Percentiles rank a stretch among this genome's conserved stretches.
These are phyloP conservation scores for Vespertilio murinus DNA, from an alignment of 2,797 vertebrate species.

Conservation along the genomic window DNA sequence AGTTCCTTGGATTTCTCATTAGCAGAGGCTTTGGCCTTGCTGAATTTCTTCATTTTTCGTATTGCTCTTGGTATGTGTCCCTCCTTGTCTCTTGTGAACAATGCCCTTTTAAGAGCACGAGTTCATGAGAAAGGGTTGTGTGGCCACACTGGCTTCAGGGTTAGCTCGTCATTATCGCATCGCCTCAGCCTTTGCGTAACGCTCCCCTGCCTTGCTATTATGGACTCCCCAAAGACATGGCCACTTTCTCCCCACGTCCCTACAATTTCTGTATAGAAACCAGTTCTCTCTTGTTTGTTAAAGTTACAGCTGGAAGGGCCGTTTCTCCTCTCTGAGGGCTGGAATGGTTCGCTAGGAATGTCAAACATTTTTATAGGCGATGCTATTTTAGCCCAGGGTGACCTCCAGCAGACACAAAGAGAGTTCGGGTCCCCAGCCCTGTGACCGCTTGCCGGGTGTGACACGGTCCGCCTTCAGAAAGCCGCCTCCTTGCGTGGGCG, in stretches of 20 bases:
- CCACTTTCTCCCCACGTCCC: conserved; percentile 7
- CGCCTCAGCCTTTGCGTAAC: neutral
- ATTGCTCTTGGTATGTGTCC: neutral
- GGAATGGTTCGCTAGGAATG: conserved; percentile 28
- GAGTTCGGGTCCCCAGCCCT: neutral
- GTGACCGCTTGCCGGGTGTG: neutral
- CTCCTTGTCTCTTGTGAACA: neutral
- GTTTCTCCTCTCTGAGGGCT: conserved; percentile 15
- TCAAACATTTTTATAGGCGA: conserved; percentile 10
- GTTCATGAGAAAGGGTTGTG: neutral
- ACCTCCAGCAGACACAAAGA: conserved; percentile 13
- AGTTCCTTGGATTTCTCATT: neutral
- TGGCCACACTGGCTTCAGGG: neutral
- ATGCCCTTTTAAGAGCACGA: neutral
- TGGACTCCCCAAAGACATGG: conserved; percentile 1
- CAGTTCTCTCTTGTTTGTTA: conserved; percentile 45
- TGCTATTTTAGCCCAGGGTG: conserved; percentile 8
- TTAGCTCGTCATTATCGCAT: neutral
- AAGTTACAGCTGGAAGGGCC: conserved; percentile 41
- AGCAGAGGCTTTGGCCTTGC: neutral
- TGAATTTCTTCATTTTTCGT: neutral
- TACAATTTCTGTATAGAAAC: conserved; percentile 50
- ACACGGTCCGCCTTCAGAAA: neutral
- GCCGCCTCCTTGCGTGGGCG: neutral
- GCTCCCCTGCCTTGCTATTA: neutral